Base-by-base conservation (phyloP, 1,140 invertebrate species). In the Sarcophaga peregrina region DNA sequence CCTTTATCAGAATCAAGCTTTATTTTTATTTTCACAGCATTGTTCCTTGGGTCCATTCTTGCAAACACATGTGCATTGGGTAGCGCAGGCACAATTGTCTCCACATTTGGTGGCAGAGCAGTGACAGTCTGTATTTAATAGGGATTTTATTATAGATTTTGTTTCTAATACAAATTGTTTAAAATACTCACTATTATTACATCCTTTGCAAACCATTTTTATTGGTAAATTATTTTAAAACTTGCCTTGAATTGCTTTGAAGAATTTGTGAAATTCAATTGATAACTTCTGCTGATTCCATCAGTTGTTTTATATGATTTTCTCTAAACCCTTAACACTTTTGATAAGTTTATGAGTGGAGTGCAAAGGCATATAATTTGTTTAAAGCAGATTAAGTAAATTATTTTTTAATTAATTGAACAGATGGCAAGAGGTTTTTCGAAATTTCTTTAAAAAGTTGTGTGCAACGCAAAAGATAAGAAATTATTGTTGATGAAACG, bases 21-120 rank as follows among this genome's bases (percentile, higher is more conserved):
- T 48, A 17, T 76, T 76, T 76, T 87, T 87, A 52, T 47, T 85
- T 81, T 85, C 86, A 85, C 86, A 87, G 78, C 86, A 87, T 82
- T 87, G 85, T 81, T 86, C 86, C 85, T 87, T 87, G 81, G 86
- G 84, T 80, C 85, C 86, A 48, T 73, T 84, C 82, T 87, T 86
- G 85, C 86, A 87, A 17, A 86, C 86, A 47, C 86, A 87, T 2
- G 84, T 46, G 81, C 86, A 87, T 17, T 87, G 86, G 68, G 84
- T 86, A 72, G 83, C 62, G 85, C 86, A 87, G 84, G 84, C 83
- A 81, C 86, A 87, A 17, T 85, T 86, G 85, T 83, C 84, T 15
- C 86, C 86, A 50, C 86, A 87, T 73, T 86, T 86, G 58, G 83
- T 80, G 58, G 74, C 52, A 47, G 85, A 72, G 83, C 86, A 87